Conservation (phyloP, 2,888 invertebrate species). For the Tipula lateralis region DNA sequence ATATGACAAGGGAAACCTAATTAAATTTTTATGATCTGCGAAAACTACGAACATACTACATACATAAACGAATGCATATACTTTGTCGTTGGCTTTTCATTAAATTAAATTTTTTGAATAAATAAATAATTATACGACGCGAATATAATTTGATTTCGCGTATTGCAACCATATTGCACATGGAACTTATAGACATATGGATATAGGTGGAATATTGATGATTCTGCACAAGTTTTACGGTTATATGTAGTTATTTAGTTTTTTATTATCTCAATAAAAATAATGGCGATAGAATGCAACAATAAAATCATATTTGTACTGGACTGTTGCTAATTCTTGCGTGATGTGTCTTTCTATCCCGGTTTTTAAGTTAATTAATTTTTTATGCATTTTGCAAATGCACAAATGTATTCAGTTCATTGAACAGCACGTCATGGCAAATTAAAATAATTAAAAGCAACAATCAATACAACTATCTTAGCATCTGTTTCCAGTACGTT, state of each 20-base stretch:
- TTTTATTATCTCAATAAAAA: background rate
- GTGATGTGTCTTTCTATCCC: background rate
- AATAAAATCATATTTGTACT: background rate
- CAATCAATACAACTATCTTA: too few species aligned
- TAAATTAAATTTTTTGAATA: background rate
- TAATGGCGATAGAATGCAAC: background rate
- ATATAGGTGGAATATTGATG: background rate
- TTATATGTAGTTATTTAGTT: background rate
- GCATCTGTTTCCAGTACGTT: too few species aligned
- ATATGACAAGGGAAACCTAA: background rate
- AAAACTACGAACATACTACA: background rate
- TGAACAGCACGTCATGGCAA: too few species aligned
- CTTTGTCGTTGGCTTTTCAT: background rate
- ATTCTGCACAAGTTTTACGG: background rate
- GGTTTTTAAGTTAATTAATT: background rate
- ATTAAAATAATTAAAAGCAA: too few species aligned
- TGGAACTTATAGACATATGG: background rate
- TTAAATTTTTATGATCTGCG: slow-evolving; percentile 1
- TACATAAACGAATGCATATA: background rate
- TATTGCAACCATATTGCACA: background rate
- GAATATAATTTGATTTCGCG: background rate
- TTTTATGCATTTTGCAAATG: background rate
- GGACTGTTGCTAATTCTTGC: background rate
- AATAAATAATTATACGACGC: background rate
- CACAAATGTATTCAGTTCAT: background rate